Conservation (phyloP, 2,797 vertebrate species). For the Podargus strigoides region DNA sequence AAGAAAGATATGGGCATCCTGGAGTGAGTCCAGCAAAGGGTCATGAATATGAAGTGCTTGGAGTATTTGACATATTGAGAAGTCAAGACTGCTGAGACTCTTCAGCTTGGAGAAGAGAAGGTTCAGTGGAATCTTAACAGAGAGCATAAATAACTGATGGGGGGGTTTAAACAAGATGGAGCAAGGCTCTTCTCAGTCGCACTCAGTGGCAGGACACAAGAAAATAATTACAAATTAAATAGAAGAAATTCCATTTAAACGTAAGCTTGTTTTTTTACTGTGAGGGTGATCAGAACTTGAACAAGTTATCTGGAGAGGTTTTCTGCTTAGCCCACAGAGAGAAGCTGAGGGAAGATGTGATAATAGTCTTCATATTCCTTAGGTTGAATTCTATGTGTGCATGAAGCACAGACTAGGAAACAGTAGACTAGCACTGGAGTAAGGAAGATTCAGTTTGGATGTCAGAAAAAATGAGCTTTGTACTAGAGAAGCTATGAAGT, state of each 20-base stretch:
- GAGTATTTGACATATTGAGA: background rate
- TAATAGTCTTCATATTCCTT: background rate
- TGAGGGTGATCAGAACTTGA: background rate
- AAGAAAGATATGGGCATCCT: background rate
- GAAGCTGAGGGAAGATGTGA: background rate
- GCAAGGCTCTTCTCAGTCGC: background rate
- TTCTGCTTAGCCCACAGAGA: background rate
- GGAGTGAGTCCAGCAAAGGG: background rate
- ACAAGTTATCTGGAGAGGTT: fast-evolving
- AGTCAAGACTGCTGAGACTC: background rate
- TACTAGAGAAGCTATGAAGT: background rate
- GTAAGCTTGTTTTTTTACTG: background rate
- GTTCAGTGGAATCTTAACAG: background rate
- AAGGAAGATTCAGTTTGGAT: background rate
- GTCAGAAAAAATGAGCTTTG: fast-evolving
- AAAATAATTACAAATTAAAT: background rate
- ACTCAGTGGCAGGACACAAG: background rate
- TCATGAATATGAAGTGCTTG: background rate
- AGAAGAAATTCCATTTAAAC: background rate
- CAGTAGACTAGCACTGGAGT: background rate
- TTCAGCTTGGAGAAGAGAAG: background rate
- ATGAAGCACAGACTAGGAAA: background rate
- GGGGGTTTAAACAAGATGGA: too few species aligned
- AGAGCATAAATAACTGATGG: too few species aligned
- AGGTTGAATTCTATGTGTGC: background rate